Base-by-base conservation (phyloP, 2,113 vertebrate species). In the Notarius quadriscutis region DNA sequence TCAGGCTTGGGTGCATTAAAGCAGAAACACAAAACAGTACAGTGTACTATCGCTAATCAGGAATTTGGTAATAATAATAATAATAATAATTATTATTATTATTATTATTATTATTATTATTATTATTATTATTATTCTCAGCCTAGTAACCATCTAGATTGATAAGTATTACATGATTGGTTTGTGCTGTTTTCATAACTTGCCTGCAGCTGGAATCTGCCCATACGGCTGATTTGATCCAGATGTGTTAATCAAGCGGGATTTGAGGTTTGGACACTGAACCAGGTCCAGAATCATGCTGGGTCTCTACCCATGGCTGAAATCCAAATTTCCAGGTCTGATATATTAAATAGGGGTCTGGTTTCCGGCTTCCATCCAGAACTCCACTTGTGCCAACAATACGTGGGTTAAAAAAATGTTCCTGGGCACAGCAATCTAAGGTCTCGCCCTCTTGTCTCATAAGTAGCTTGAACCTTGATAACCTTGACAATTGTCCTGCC, bases 241-340 rank as follows among this genome's bases (percentile, higher is more conserved):
- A 87, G 86, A 87, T 87, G 86, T 87, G 86, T 69, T 74, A 74
- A 82, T 74, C 51, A 60, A 81, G 34, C 9, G 17, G 53, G 63
- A 87, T 51, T 69, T 72, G 41, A 74, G 67, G 51, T 81, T 72
- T 50, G 15, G 63, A 30, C 5, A 7, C 69, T 71, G 55, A 74
- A 62, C 53, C 14, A 1, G 14, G 22, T 60, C 53, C 67, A 81
- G 65, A 60, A n/a, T n/a, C 85, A 34, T 20, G 78, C 65, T 41
- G 62, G 22, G 75, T 69, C 75, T 67, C 34, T 74, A 71, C 84
- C 34, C 57, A 85, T 75, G n/a, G 53, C 22, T 82, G 55, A 62
- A 51, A 74, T 20, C 25, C 79, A 30, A 81, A 48, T n/a, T 18
- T 50, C 30, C 53, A n/a, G 51, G 55, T 7, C 65, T 71, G 65